A percentile compares a stretch with the other conserved stretches of the same genome.
Conservation (phyloP, 1,140 invertebrate genomes). For the Aphaenogaster rudis region DNA sequence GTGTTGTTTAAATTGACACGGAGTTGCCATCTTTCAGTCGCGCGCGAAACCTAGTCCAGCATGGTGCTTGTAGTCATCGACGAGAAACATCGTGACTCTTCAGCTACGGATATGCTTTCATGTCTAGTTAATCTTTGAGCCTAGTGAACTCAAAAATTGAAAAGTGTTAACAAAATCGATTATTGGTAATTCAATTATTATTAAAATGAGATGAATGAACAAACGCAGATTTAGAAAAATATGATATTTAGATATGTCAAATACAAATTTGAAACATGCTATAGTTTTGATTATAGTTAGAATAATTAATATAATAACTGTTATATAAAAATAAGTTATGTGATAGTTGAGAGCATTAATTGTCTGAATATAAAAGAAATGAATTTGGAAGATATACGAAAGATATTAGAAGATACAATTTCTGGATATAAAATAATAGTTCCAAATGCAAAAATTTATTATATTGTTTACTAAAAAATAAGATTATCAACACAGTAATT, state of each 20-base stretch:
- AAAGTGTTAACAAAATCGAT: background rate
- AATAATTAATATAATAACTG: background rate
- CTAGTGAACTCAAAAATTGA: background rate
- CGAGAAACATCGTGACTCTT: background rate
- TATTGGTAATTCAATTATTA: background rate
- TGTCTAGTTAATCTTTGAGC: background rate
- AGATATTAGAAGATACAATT: background rate
- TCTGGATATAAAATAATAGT: slow-evolving; percentile 5
- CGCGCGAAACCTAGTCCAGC: background rate
- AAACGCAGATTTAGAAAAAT: background rate
- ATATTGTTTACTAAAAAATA: background rate
- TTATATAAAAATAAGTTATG: background rate
- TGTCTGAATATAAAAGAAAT: background rate
- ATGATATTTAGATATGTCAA: background rate
- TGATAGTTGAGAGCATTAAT: background rate
- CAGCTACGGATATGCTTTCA: background rate
- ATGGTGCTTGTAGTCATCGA: too few relatives aligned
- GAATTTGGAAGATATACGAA: background rate
- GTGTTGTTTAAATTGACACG: slow-evolving; percentile 16
- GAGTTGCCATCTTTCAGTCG: slow-evolving; percentile 34
- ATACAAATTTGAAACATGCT: background rate
- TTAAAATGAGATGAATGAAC: background rate
- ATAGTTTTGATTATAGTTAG: background rate
- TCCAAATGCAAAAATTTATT: background rate
- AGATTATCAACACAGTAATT: background rate